These are phyloP conservation scores for Cephalopachus bancanus DNA, from an alignment of 2,797 vertebrate species.

Conservation along the genomic window DNA sequence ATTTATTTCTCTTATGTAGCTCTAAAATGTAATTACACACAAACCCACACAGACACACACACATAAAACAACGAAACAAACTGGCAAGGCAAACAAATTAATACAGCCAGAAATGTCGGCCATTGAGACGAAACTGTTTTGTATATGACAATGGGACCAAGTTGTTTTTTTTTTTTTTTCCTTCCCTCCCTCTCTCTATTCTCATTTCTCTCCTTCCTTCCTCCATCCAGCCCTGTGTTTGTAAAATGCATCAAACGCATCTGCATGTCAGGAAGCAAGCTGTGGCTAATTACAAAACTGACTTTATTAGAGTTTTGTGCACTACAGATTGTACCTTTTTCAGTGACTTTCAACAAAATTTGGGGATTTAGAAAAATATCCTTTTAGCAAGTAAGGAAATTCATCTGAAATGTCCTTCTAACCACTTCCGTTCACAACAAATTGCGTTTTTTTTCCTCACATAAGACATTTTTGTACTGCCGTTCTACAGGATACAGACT, in stretches of 20 bases:
- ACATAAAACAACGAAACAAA: background rate
- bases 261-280: background rate
- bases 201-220: background rate
- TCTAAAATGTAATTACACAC: background rate
- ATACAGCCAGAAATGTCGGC: background rate
- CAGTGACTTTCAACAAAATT: background rate
- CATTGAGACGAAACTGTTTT: background rate
- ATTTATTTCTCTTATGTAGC: background rate
- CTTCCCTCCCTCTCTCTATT: background rate
- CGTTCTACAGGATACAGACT: background rate
- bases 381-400: background rate
- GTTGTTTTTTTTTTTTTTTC: background rate
- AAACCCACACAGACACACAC: background rate
- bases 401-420: background rate
- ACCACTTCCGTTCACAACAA: background rate
- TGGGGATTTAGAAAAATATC: background rate
- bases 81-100: background rate
- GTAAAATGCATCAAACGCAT: background rate
- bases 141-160: accelerated
- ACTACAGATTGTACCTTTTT: background rate
- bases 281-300: background rate
- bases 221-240: background rate
- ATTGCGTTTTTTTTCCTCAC: background rate
- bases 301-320: background rate
- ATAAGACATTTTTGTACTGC: background rate